A percentile compares a stretch with the other conserved stretches of the same genome.
phyloP scores from a whole-genome alignment of 2,888 invertebrate genomes.

The Margaritifera margaritifera region DNA sequence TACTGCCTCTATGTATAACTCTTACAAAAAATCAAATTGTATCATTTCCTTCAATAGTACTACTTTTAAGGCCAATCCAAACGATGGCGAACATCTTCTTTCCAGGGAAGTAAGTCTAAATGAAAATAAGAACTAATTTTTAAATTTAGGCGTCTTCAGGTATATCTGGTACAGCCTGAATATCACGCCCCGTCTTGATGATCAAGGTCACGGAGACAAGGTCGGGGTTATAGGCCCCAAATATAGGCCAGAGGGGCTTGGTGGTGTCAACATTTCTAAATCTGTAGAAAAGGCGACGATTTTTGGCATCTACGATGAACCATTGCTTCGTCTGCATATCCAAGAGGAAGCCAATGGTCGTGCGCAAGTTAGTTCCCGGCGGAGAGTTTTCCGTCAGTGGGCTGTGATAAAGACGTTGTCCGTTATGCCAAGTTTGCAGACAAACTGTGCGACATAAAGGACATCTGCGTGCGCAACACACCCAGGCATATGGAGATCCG shows the following conservation, averaged over 20 bases:
- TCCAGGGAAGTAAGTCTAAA: too few species aligned
- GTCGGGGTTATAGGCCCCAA: constrained; percentile 49
- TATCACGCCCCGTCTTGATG: constrained; percentile 42
- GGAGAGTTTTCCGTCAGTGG: constrained; percentile 41
- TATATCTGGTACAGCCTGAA: constrained; percentile 42
- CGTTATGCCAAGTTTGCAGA: constrained; percentile 47
- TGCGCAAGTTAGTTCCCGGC: constrained; percentile 44
- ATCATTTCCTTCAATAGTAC: too few species aligned
- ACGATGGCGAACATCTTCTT: too few species aligned
- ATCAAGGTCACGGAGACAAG: constrained; percentile 40
- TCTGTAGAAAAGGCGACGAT: constrained; percentile 36
- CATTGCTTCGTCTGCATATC: constrained; percentile 43
- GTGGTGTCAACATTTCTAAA: constrained; percentile 44
- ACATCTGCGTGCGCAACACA: constrained; percentile 46
- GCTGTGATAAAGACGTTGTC: constrained; percentile 43
- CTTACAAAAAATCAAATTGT: too few species aligned
- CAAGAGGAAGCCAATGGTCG: constrained; percentile 46
- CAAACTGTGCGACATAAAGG: constrained; percentile 50
- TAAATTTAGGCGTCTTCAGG: constrained; percentile 30
- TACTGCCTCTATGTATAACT: too few species aligned
- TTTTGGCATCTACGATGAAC: constrained; percentile 45
- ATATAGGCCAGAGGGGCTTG: constrained; percentile 47
- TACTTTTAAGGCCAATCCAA: too few species aligned
- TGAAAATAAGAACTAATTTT: neutral
- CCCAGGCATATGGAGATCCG: constrained; percentile 40